Base-by-base conservation (phyloP, 2,797 vertebrate genomes). In the Danio aesculapii region DNA sequence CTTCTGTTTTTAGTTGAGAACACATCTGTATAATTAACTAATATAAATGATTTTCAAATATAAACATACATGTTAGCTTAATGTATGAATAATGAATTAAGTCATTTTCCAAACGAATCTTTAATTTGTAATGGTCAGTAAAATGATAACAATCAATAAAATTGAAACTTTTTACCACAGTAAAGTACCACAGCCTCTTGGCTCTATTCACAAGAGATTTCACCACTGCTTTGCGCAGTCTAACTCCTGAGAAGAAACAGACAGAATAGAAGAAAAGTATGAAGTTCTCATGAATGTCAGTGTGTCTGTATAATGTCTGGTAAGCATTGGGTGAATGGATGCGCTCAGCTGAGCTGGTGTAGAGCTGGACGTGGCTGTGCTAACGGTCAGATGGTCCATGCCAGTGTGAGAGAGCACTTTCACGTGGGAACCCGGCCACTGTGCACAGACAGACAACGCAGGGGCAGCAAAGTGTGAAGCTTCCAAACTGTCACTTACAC, bases 401-500 rank as follows among this genome's bases (percentile, higher is more conserved):
- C 81, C 86, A 90, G 87, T 84, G 86, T 82, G 84, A 85, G 89
- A 82, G 89, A 87, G 84, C 90, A 91, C 90, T 94, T 94, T 94
- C 92, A 93, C 92, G 88, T 95, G 94, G 93, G 94, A 94, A 95
- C 90, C 86, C 86, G 86, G 84, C 73, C 81, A 85, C 87, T 85
- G 86, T 79, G 55, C 17, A 61, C 89, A 92, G 90, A 92, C 92
- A 92, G 91, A 92, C 92, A 90, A 92, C 76, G 85, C 90, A 85
- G 87, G 87, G 89, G 91, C 90, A 92, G 89, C 91, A 89, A 91
- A 92, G 92, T 92, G 92, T 92, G 92, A 92, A 93, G 89, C 88
- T 90, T 91, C 89, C 92, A 92, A 94, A 94, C 93, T 92, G 93
- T 93, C 92, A 91, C 88, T 43, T 81, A 57, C 85, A 84, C 89